phyloP scores from a whole-genome alignment of 2,797 vertebrate species.

The Carduelis carduelis region DNA sequence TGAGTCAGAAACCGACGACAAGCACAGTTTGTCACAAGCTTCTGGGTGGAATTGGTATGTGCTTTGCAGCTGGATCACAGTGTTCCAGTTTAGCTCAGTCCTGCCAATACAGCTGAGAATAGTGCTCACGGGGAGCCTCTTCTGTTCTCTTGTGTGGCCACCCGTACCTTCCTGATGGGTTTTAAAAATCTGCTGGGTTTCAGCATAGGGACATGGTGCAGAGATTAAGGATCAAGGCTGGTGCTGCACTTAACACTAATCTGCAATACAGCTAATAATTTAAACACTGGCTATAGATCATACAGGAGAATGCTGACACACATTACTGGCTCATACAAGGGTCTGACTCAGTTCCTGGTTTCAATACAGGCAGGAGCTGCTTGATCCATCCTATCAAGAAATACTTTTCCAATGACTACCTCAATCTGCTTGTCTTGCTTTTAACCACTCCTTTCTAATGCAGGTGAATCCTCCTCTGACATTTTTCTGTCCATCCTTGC shows the following conservation, averaged over 20 bases:
- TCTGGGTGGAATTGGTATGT: background rate
- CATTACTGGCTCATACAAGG: background rate
- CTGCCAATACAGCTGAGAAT: background rate
- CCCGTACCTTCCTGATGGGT: background rate
- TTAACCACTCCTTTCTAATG: background rate
- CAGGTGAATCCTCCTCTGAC: background rate
- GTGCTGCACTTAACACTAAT: background rate
- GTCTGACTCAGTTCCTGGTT: background rate
- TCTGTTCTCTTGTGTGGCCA: background rate
- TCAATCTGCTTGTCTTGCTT: background rate
- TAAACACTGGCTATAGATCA: background rate
- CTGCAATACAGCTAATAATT: background rate
- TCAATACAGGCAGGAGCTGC: background rate
- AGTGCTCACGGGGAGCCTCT: accelerated
- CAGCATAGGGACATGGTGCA: background rate
- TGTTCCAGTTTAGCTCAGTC: background rate
- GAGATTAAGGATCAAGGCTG: background rate
- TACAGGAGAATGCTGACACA: background rate
- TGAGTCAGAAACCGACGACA: conserved; percentile 46
- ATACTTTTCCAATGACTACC: background rate
- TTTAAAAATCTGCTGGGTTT: background rate
- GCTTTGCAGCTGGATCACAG: conserved; percentile 15
- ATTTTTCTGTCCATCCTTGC: background rate
- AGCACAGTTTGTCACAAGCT: conserved; percentile 25
- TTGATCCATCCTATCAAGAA: background rate